phyloP scores from a whole-genome alignment of 2,113 vertebrate genomes.

The Aleadryas rufinucha region DNA sequence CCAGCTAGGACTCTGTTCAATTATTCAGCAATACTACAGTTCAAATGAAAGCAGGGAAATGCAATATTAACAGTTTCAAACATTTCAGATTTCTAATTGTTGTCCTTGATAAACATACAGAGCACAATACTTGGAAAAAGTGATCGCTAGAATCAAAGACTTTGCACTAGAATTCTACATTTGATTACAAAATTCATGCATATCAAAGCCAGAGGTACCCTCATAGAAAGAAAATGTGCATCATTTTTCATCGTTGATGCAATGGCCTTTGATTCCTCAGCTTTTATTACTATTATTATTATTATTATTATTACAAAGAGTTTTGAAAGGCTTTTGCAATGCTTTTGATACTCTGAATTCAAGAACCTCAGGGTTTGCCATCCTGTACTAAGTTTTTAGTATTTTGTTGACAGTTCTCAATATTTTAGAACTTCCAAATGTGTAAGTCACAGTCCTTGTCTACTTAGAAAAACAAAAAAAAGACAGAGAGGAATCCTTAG shows the following conservation, averaged over 20 bases:
- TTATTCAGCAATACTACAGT: background rate
- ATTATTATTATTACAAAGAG: background rate
- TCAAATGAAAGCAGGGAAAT: background rate
- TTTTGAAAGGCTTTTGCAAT: background rate
- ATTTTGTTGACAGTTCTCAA: background rate
- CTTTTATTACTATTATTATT: too few species aligned
- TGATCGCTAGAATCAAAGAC: background rate
- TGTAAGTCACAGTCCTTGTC: background rate
- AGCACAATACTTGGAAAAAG: background rate
- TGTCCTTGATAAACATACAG: background rate
- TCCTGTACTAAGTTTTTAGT: background rate
- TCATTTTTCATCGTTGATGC: background rate
- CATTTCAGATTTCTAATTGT: background rate
- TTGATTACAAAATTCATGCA: background rate
- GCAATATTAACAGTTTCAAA: background rate
- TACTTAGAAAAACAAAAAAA: background rate
- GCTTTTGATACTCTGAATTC: background rate
- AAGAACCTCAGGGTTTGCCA: background rate
- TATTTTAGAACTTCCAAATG: background rate
- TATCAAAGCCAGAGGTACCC: background rate
- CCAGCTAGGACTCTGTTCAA: background rate
- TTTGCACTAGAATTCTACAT: background rate
- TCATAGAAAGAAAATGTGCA: background rate
- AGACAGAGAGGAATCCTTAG: background rate
- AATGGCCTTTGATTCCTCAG: background rate